Conservation (phyloP, 2,113 vertebrate genomes). For the Jacana jacana region DNA sequence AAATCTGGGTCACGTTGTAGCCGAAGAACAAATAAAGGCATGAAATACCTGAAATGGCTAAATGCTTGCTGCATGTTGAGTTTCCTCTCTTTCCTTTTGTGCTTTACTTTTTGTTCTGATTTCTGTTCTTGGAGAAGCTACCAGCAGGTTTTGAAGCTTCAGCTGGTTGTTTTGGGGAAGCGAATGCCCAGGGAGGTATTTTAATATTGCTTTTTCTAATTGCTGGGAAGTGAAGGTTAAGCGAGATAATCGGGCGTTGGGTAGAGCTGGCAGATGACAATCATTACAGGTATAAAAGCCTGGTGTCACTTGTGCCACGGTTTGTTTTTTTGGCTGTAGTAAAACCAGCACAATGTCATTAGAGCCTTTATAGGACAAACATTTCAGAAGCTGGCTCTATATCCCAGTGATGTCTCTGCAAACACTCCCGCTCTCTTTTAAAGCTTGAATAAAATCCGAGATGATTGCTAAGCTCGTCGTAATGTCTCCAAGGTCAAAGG, state of each 20-base stretch:
- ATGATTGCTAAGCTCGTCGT: not conserved
- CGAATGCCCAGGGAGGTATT: not conserved
- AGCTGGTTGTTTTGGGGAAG: not conserved
- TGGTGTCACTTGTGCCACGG: not conserved
- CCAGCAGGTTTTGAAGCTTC: accelerated
- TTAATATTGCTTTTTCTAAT: not conserved
- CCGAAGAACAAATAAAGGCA: not conserved
- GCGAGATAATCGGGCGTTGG: not conserved
- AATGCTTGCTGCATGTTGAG: not conserved
- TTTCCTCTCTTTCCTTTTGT: not conserved
- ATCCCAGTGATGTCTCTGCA: not conserved
- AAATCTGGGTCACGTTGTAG: not conserved
- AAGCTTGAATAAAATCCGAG: not conserved
- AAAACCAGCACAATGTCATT: conserved; percentile 19
- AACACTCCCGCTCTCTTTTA: conserved; percentile 18
- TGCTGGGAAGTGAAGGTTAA: conserved; percentile 9
- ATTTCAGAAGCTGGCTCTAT: not conserved
- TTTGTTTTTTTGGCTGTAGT: not conserved
- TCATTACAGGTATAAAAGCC: not conserved
- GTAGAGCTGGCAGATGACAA: not conserved
- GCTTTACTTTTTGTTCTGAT: not conserved
- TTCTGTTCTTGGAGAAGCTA: not conserved
- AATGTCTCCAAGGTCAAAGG: conserved; percentile 32
- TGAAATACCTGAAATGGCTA: not conserved
- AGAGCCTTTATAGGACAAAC: conserved; percentile 36